phyloP scores from a whole-genome alignment of 2,113 vertebrate genomes.

The Arenaria interpres region DNA sequence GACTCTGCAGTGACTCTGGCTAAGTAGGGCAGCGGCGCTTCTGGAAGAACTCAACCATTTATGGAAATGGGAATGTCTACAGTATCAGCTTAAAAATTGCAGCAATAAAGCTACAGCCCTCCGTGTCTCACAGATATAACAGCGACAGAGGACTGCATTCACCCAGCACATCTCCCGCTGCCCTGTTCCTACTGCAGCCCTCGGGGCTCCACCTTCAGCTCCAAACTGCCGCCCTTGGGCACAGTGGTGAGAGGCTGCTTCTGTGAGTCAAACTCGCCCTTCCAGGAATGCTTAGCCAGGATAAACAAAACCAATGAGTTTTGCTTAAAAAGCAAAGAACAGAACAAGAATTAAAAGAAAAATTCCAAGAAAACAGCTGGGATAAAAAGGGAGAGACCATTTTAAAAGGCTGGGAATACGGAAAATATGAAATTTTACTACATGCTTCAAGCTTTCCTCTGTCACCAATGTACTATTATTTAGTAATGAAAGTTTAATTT shows the following conservation, averaged over 20 bases:
- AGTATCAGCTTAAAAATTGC: background rate
- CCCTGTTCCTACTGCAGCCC: background rate
- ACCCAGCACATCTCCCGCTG: background rate
- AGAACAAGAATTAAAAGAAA: background rate
- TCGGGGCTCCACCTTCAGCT: background rate
- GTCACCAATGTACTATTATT: background rate
- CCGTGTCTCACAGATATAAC: background rate
- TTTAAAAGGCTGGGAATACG: background rate
- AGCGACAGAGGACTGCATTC: background rate
- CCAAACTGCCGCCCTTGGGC: background rate
- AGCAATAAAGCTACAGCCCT: background rate
- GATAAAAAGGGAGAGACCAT: background rate
- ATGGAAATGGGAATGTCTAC: background rate
- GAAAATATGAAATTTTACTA: background rate
- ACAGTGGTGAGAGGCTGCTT: background rate
- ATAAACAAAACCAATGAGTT: background rate
- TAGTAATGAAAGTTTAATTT: background rate
- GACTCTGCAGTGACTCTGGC: background rate
- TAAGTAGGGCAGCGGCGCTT: background rate
- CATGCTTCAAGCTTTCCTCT: background rate
- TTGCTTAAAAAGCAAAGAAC: background rate
- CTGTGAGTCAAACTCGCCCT: background rate
- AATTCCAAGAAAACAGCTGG: background rate
- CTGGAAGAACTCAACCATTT: background rate
- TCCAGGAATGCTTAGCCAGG: background rate